phyloP scores from a whole-genome alignment of 2,888 invertebrate species.

The Lysandra bellargus region DNA sequence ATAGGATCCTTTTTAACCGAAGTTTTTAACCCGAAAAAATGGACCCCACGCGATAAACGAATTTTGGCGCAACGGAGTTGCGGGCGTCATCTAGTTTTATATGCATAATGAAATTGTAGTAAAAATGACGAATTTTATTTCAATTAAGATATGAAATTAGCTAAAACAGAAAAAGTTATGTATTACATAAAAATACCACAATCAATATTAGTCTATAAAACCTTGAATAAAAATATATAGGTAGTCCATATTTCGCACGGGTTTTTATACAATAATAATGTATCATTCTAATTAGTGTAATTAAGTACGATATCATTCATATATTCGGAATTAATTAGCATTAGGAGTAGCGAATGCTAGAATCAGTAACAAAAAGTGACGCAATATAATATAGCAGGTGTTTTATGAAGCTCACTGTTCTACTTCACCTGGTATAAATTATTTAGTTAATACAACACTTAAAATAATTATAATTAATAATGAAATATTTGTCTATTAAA shows the following conservation, averaged over 20 bases:
- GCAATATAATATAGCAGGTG: not conserved
- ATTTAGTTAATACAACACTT: not conserved
- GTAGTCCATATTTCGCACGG: not conserved
- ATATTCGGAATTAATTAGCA: constrained; percentile 1
- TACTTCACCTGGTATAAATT: not conserved
- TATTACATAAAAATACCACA: not conserved
- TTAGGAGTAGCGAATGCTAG: not conserved
- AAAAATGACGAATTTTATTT: too few species aligned
- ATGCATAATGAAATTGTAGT: too few species aligned
- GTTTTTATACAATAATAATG: not conserved
- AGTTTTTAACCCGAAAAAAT: too few species aligned
- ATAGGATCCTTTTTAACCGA: too few species aligned
- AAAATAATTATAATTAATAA: not conserved
- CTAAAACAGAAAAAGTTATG: not conserved
- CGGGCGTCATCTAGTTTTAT: too few species aligned
- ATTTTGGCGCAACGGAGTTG: too few species aligned
- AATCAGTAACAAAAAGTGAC: constrained; percentile 15
- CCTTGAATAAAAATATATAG: constrained; percentile 10
- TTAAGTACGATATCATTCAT: constrained; percentile 1
- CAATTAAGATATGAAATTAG: not conserved
- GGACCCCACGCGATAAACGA: too few species aligned
- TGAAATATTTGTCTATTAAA: not conserved
- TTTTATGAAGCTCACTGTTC: not conserved
- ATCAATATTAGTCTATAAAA: not conserved
- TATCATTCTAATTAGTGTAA: constrained; percentile 6